Conservation (phyloP, 2,888 invertebrate species). For the Drosophila paucipuncta region DNA sequence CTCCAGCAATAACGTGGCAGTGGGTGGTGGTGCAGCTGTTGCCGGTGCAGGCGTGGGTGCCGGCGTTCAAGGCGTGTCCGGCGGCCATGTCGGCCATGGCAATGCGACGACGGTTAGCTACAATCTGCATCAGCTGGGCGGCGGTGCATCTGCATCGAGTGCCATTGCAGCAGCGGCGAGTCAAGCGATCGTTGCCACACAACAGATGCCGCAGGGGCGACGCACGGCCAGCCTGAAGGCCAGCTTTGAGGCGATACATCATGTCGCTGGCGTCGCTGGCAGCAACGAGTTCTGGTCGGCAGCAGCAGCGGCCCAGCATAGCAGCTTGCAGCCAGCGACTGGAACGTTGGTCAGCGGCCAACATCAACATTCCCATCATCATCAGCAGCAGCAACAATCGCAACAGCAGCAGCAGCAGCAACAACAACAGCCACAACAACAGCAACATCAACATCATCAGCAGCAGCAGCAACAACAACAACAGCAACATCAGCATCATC, state of each 20-base stretch:
- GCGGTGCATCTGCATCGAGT: conserved; percentile 89
- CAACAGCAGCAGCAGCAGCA: conserved; percentile 10
- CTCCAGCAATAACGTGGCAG: conserved; percentile 20
- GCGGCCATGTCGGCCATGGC: conserved; percentile 32
- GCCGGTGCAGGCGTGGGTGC: conserved; percentile 4
- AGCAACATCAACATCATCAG: conserved; percentile 83
- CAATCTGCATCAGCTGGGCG: conserved; percentile 92
- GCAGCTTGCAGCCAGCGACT: conserved; percentile 87
- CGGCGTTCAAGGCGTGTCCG: conserved; percentile 5
- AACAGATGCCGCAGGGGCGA: conserved; percentile 97
- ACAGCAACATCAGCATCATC: conserved; percentile 77
- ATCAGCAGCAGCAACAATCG: conserved; percentile 85
- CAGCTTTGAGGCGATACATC: conserved; percentile 95
- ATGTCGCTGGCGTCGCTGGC: conserved; percentile 88
- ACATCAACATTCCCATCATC: conserved; percentile 78
- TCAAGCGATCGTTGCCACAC: conserved; percentile 98
- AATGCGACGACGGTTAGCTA: conserved; percentile 86
- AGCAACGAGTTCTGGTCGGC: conserved; percentile 88
- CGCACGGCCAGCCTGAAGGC: conserved; percentile 97
- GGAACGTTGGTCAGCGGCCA: conserved; percentile 86
- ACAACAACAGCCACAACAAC: conserved; percentile 25
- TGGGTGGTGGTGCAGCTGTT: conserved; percentile 2
- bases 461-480: conserved; percentile 19
- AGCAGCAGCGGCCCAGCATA: conserved; percentile 89
- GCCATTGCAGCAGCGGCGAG: conserved; percentile 97